Evolutionary conservation across 2,888 invertebrate species (phyloP).

Genomic region (Drosophila sordidula): DNA sequence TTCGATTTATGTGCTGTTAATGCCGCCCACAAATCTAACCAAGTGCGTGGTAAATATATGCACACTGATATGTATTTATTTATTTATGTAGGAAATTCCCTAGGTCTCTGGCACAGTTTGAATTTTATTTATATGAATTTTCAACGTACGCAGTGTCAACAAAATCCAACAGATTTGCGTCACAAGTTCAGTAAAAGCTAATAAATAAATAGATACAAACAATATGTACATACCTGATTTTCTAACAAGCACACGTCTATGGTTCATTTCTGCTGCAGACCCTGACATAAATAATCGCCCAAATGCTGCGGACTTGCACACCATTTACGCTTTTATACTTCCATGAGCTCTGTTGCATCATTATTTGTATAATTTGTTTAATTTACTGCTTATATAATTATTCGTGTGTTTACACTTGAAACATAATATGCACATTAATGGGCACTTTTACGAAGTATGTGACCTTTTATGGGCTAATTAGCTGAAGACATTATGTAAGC

Average conservation of each 20-base stretch:
- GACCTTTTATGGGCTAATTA: slow-evolving; percentile 26
- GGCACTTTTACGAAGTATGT: slow-evolving; percentile 6
- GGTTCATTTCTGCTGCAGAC: slow-evolving; percentile 1
- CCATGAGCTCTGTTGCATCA: slow-evolving; percentile 18
- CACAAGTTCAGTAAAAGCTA: slow-evolving; percentile 24
- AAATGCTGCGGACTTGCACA: not conserved
- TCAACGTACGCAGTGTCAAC: slow-evolving; percentile 38
- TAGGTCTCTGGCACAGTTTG: slow-evolving; percentile 18
- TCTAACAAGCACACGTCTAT: slow-evolving; percentile 13
- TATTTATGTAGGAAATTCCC: slow-evolving; percentile 22
- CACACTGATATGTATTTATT: slow-evolving; percentile 1
- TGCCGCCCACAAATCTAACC: not conserved
- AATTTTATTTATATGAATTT: slow-evolving; percentile 43
- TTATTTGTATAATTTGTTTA: slow-evolving; percentile 16
- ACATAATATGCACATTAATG: slow-evolving; percentile 14
- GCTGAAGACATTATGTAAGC: not conserved
- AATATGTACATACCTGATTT: slow-evolving; percentile 8
- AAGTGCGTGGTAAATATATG: not conserved
- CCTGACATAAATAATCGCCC: slow-evolving; percentile 29
- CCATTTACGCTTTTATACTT: slow-evolving; percentile 2
- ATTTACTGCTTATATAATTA: slow-evolving; percentile 16
- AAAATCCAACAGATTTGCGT: slow-evolving; percentile 52
- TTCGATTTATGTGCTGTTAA: not conserved
- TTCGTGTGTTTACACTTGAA: slow-evolving; percentile 30
- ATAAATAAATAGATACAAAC: slow-evolving; percentile 13